Base-by-base conservation (phyloP, 2,888 invertebrate genomes). In the Caenorhabditis sp. region DNA sequence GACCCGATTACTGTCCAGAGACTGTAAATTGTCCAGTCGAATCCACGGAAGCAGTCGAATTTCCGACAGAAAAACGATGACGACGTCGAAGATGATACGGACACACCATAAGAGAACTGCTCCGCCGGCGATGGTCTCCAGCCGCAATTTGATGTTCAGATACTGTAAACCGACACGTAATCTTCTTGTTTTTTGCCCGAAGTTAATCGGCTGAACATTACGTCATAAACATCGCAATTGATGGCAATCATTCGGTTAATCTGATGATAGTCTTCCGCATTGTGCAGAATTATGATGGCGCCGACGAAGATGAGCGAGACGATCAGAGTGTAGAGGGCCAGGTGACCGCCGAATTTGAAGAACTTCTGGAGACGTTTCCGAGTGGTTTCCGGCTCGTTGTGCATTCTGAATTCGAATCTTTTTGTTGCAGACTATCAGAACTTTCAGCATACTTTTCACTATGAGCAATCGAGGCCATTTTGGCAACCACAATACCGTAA, bases 91-190 rank as follows among this genome's bases (percentile, higher is more conserved):
- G 47, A 87, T 83, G 51, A 87, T 87, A 5, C 87, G 82, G 20
- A 87, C 85, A 58, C 76, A 76, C 87, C 87, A 88, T 28, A 88
- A 76, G n/a, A 88, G 83, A 22, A 87, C 84, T 0, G 85, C 86
- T 26, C 86, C 87, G 6, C 86, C 87, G 2, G 85, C 86, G 24
- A 88, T 76, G 9, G 84, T 85, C 68, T 87, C 85, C 9, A 88
- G 71, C 8, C 85, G 83, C 35, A 85, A 82, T 37, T 83, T 82
- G 5, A 85, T 83, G 44, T 85, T 82, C 15, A 87, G 78, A 40
- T 85, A 87, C 88, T 88, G 70, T 32, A 86, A 79, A n/a, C 20
- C 4, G 9, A 40, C 40, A 11, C 13, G 40, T 40, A 11, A 40
- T 40, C 40, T 32, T 4, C 32, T 6, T 32, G 32, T 32, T 32